Conservation (phyloP, 2,113 vertebrate species). For the Paramisgurnus dabryanus region DNA sequence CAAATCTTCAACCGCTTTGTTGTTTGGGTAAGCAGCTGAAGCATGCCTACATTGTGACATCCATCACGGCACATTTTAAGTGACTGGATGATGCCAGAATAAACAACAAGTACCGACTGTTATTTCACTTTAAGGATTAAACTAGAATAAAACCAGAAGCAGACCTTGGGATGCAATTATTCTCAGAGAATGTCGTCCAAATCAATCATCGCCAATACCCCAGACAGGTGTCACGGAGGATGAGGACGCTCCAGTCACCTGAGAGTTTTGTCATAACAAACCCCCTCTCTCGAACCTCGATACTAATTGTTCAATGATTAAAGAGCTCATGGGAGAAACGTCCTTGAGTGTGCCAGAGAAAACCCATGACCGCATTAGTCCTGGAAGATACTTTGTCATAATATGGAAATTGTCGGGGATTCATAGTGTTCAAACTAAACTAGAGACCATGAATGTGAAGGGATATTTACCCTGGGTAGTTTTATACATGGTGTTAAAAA, state of each 20-base stretch:
- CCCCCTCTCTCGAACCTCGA: conserved; percentile 12
- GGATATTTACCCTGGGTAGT: too few relatives aligned
- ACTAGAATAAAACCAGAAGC: conserved; percentile 1
- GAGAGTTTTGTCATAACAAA: conserved; percentile 44
- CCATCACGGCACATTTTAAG: too few relatives aligned
- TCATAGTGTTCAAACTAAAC: not conserved
- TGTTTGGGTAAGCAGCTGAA: too few relatives aligned
- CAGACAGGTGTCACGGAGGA: conserved; percentile 40
- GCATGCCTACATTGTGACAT: too few relatives aligned
- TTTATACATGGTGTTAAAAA: too few relatives aligned
- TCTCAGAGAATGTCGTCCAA: conserved; percentile 32
- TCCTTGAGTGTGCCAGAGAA: conserved; percentile 35
- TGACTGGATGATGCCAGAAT: too few relatives aligned
- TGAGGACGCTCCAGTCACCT: conserved; percentile 45
- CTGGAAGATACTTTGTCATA: not conserved
- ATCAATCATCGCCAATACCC: conserved; percentile 45
- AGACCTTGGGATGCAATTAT: conserved; percentile 27
- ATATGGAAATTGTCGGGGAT: not conserved
- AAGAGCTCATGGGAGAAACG: conserved; percentile 30
- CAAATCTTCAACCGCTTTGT: too few relatives aligned
- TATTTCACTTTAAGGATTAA: too few relatives aligned
- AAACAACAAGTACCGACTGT: too few relatives aligned
- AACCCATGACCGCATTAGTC: not conserved
- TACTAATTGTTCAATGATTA: conserved; percentile 38
- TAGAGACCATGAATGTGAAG: too few relatives aligned